Base-by-base conservation (phyloP, 1,140 invertebrate species). In the Belonocnema kinseyi region DNA sequence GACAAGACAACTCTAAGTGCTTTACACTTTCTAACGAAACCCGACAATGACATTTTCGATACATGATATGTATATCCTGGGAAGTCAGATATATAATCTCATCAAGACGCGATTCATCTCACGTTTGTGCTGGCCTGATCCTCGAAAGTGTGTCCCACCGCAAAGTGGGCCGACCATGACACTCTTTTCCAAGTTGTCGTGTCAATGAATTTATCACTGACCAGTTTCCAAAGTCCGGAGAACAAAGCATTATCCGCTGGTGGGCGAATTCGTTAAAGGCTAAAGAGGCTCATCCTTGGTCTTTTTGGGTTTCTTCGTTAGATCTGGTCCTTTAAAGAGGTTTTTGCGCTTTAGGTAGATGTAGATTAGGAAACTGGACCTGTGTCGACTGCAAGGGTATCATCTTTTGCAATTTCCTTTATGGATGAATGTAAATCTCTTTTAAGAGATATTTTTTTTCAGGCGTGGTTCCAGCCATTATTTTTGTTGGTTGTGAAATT, bases 1-100 rank as follows among this genome's bases (percentile, higher is more conserved):
- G 40, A 46, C 40, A 46, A 46, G 40, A 46, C 40, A 46, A 46
- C 10, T 10, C 40, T 75, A 51, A 17, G 54, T 33, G 77, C 81
- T 83, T 85, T 82, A 86, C 84, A 87, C 86, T 88, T 87, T 88
- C 86, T 85, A 85, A 87, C 77, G 80, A 81, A 79, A 77, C 72
- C 72, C 83, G 85, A 84, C 83, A 46, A 46, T 80, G 74, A 56
- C 85, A 87, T 83, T 83, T 85, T 82, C 75, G 80, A 84, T 80
- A 79, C 82, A 58, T 70, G 80, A 78, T 83, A 81, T n/a, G n/a
- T n/a, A n/a, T 82, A 85, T 84, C 84, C 75, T 75, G 79, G 77
- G 52, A 52, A 33, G 70, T 21, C 73, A 76, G 78, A 76, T 73
- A 74, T 70, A 66, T 33, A 73, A 79, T 78, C 78, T 78, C 82